A percentile compares a stretch with the other conserved stretches of the same genome.
Conservation (phyloP, 2,888 invertebrate species). For the Nebria brevicollis region DNA sequence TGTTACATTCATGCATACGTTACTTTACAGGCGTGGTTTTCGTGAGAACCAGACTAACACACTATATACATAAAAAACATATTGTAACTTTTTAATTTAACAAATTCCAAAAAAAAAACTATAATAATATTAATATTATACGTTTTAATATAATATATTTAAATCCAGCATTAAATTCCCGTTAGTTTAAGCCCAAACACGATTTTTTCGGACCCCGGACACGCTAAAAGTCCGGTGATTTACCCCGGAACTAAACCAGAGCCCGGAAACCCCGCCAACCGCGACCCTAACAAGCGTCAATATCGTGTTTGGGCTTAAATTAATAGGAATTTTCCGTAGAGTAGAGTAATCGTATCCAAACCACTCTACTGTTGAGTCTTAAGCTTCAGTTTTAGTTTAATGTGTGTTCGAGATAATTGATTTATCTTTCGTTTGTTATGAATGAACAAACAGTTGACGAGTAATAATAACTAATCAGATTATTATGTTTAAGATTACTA, state of each 20-base stretch:
- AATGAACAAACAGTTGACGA: background rate
- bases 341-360: background rate
- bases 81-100: too few species aligned
- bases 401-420: background rate
- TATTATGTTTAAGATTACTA: slow-evolving; percentile 22
- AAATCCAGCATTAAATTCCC: background rate
- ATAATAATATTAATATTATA: background rate
- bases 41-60: slow-evolving; percentile 11
- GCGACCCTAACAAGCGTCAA: background rate
- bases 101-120: background rate
- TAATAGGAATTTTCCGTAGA: background rate
- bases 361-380: background rate
- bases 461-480: slow-evolving; percentile 25
- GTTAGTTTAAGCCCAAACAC: background rate
- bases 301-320: slow-evolving; percentile 1
- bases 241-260: background rate
- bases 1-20: background rate
- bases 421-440: background rate
- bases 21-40: slow-evolving; percentile 3
- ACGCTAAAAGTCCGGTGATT: background rate
- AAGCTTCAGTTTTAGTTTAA: background rate
- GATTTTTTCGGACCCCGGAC: background rate
- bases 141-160: background rate
- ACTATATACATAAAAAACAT: background rate
- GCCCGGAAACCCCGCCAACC: background rate